These are phyloP conservation scores for Oceanodroma leucorhoa DNA, from an alignment of 2,797 vertebrate species.

Conservation along the genomic window DNA sequence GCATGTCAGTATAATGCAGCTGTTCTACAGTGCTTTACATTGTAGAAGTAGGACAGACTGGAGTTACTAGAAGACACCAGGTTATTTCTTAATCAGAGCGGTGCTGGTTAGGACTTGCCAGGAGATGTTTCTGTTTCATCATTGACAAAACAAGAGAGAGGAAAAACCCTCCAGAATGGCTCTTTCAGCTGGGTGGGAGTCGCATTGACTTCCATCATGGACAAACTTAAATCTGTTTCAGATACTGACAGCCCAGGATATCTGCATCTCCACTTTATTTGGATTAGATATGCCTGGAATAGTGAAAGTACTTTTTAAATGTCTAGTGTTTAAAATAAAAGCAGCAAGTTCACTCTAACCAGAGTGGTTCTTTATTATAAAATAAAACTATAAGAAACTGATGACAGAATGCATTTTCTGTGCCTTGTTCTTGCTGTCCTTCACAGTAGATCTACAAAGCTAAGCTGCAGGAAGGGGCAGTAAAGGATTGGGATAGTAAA, in stretches of 20 bases:
- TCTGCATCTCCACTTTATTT: background rate
- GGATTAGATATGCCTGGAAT: background rate
- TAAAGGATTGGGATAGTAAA: background rate
- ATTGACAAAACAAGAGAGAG: background rate
- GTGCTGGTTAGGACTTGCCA: background rate
- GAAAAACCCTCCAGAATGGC: background rate
- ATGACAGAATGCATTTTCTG: background rate
- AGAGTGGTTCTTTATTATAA: background rate
- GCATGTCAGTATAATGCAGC: conserved; percentile 20
- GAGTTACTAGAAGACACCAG: background rate
- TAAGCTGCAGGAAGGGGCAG: background rate
- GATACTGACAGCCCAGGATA: background rate
- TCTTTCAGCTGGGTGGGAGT: background rate
- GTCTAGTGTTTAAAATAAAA: background rate
- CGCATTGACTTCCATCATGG: background rate
- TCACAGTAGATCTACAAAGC: background rate
- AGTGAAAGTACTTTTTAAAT: background rate
- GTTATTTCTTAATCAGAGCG: background rate
- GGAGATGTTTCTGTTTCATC: background rate
- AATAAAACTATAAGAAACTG: background rate
- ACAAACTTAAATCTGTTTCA: background rate
- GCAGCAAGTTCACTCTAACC: background rate
- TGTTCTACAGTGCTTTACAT: background rate
- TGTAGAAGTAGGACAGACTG: conserved; percentile 15
- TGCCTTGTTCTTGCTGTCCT: background rate